Evolutionary conservation across 2,888 invertebrate species (phyloP).

Genomic region (Pammene fasciana): DNA sequence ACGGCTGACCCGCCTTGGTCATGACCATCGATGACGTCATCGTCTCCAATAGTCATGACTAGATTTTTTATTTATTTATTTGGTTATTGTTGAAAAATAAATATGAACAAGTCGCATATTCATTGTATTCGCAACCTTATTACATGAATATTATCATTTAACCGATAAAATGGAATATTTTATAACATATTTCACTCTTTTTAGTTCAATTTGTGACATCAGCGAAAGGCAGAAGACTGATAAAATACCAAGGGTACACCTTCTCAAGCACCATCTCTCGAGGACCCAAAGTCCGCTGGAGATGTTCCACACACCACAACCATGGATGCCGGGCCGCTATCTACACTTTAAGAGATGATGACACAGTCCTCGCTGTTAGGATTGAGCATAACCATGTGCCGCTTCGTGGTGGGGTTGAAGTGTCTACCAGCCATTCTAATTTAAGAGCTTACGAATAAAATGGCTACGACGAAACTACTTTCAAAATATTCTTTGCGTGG

Average conservation of each 20-base stretch:
- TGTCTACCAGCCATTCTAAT: neutral
- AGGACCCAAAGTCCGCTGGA: constrained; percentile 39
- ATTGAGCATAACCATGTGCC: constrained; percentile 37
- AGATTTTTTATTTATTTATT: too few relatives aligned
- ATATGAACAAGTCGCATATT: too few relatives aligned
- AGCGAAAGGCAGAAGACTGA: constrained; percentile 15
- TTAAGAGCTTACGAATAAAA: neutral
- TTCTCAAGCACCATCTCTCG: constrained; percentile 23
- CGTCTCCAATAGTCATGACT: too few relatives aligned
- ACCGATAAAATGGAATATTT: neutral
- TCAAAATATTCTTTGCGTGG: too few relatives aligned
- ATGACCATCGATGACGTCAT: constrained; percentile 15
- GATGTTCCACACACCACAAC: constrained; percentile 40
- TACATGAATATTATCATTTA: neutral
- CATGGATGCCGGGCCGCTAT: constrained; percentile 37
- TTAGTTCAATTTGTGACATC: constrained; percentile 28
- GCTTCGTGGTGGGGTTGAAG: neutral
- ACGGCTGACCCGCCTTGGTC: constrained; percentile 19
- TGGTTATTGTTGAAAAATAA: too few relatives aligned
- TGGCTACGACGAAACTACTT: too few relatives aligned
- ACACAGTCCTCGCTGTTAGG: constrained; percentile 16
- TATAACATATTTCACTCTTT: neutral
- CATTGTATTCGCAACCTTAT: too few relatives aligned
- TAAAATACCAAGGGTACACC: constrained; percentile 28
- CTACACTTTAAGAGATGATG: constrained; percentile 25